Evolutionary conservation across 2,888 invertebrate genomes (phyloP).

Genomic region (Hipparchia sbordonii): DNA sequence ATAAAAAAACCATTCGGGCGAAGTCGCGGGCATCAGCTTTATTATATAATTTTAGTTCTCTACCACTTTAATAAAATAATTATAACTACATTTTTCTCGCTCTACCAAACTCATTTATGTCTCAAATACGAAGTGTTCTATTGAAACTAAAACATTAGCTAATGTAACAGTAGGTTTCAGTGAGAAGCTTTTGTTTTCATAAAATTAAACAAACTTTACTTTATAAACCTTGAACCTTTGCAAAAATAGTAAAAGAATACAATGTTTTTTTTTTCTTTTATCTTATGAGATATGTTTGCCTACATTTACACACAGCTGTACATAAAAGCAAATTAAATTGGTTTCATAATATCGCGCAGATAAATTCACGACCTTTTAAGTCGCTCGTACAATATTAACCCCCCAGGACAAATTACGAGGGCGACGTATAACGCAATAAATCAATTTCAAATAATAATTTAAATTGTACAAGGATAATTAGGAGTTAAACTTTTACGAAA

Average conservation of each 20-base stretch:
- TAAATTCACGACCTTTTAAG: constrained; percentile 9
- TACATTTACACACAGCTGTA: not conserved
- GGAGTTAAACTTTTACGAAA: constrained; percentile 68
- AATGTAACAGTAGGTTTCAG: not conserved
- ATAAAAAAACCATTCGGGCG: no score
- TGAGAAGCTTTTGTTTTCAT: not conserved
- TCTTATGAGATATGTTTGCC: not conserved
- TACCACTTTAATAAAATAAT: no score
- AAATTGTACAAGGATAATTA: constrained; percentile 63
- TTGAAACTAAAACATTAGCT: no score
- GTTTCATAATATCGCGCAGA: constrained; percentile 3
- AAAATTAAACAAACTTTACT: not conserved
- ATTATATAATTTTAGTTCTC: no score
- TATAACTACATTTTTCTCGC: no score
- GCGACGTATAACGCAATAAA: constrained; percentile 23
- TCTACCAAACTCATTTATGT: no score
- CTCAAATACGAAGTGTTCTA: no score
- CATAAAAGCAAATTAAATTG: constrained; percentile 18
- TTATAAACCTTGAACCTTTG: not conserved
- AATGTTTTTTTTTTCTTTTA: not conserved
- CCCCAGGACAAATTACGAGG: constrained; percentile 8
- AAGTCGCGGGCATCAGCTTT: no score
- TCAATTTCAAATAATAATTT: constrained; percentile 32
- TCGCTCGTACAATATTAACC: constrained; percentile 12
- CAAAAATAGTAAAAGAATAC: no score